Evolutionary conservation across 1,140 invertebrate genomes (phyloP), one percentile per base, ranked within the genome.

Genomic region (Phocides pigmalion): DNA sequence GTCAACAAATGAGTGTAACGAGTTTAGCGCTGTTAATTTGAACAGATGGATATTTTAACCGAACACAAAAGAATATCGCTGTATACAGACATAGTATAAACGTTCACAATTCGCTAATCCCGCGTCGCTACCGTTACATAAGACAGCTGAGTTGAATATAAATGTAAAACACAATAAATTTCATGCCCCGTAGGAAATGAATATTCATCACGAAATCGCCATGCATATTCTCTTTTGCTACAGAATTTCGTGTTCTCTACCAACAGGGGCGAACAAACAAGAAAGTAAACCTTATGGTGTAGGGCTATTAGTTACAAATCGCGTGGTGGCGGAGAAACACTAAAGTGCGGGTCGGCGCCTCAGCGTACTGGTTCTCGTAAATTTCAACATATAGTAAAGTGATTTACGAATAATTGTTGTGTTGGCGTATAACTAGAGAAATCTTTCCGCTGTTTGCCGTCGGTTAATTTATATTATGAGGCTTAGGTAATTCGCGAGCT

Each of bases 151-250:
- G 78, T 88, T 86, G 87, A 91, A 89, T 91, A 89, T 89, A 91
- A 91, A 91, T 91, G 87, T 91, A 91, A 90, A 91, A 91, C 87
- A 91, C 89, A 90, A 91, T 91, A 91, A 91, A 91, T 91, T 91
- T 91, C 89, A 91, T 91, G 87, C 86, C 86, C 87, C 87, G 89
- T 91, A 91, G 89, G 87, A 91, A 91, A 91, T 91, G 89, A 91
- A 91, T 91, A 91, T 91, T 91, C 89, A 91, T 91, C 89, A 91
- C 87, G 87, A 89, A 88, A 91, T 91, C 84, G 87, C 89, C 84
- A 90, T 90, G 87, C 89, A 91, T 91, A 88, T 90, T 91, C 89
- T 89, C 87, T 81, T 89, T 88, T 80, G 75, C 82, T 82, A 81
- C 80, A 79, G 68, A 87, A 87, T 81, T 85, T 85, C 69, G 81